phyloP scores from a whole-genome alignment of 2,797 vertebrate species.

The Peromyscus nudipes region DNA sequence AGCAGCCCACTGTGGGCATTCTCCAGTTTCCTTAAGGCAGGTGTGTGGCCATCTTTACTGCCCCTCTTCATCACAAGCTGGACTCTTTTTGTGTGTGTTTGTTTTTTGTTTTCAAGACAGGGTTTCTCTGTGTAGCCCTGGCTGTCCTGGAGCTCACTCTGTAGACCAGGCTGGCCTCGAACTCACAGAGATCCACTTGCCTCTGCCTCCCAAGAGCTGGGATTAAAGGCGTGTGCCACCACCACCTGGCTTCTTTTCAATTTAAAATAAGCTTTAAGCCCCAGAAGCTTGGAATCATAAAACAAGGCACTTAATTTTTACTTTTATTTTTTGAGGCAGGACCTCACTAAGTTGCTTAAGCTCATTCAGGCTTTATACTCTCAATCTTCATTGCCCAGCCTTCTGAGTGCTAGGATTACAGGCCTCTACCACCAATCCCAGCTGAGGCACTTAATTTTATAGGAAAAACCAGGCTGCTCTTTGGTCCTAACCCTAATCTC shows the following conservation, averaged over 20 bases:
- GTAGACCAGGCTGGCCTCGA: not conserved
- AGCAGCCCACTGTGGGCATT: not conserved
- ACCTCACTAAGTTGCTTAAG: not conserved
- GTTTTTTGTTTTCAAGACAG: not conserved
- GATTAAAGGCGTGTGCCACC: not conserved
- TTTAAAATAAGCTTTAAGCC: constrained; percentile 13
- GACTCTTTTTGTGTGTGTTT: not conserved
- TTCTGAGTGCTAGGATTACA: not conserved
- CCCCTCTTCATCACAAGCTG: not conserved
- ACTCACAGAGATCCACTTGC: not conserved
- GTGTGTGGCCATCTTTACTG: not conserved
- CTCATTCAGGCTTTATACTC: not conserved
- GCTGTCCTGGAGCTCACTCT: not conserved
- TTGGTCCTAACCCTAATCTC: not conserved
- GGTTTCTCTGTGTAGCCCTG: not conserved
- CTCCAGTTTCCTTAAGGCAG: constrained; percentile 7
- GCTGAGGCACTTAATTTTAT: not conserved
- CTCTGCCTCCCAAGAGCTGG: not conserved
- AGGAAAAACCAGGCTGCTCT: not conserved
- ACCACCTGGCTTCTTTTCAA: not conserved
- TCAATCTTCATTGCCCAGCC: not conserved
- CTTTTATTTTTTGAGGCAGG: not conserved
- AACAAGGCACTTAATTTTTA: not conserved
- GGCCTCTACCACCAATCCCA: not conserved
- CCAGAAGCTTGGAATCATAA: constrained; percentile 5